Percentiles rank a stretch among this genome's conserved stretches.
Conservation (phyloP, 2,888 invertebrate species). For the Helicoverpa assulta region DNA sequence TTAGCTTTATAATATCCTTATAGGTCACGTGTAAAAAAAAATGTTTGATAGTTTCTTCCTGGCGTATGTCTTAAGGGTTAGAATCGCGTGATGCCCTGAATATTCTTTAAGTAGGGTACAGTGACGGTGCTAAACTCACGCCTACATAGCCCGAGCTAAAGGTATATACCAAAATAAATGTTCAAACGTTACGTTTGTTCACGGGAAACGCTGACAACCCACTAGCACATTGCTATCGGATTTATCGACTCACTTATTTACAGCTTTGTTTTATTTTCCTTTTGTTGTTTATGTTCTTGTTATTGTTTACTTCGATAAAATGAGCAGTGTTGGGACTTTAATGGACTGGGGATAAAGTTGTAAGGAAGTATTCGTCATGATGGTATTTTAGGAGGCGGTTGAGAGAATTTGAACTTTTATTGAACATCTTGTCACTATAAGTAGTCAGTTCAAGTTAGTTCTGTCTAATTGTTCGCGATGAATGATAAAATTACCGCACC, state of each 20-base stretch:
- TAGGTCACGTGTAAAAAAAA: too few species aligned
- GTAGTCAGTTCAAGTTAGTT: too few species aligned
- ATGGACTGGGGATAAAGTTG: neutral
- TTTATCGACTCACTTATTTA: constrained; percentile 9
- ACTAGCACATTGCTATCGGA: neutral
- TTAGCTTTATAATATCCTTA: too few species aligned
- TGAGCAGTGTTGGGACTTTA: neutral
- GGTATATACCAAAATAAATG: neutral
- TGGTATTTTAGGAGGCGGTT: neutral
- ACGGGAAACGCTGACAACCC: constrained; percentile 7
- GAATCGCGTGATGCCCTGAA: too few species aligned
- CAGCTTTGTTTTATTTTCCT: neutral
- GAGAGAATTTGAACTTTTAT: neutral
- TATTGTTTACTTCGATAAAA: neutral
- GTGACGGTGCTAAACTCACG: constrained; percentile 13
- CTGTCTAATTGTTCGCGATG: too few species aligned
- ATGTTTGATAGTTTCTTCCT: too few species aligned
- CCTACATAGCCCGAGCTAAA: constrained; percentile 4
- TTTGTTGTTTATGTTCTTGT: neutral
- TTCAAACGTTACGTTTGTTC: constrained; percentile 3
- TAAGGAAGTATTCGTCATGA: neutral
- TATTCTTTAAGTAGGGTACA: constrained; percentile 13
- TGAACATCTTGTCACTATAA: too few species aligned
- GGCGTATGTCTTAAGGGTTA: too few species aligned
- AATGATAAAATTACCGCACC: too few species aligned